These are phyloP conservation scores for Chaetophractus vellerosus DNA, from an alignment of 2,797 vertebrate genomes.

Conservation along the genomic window DNA sequence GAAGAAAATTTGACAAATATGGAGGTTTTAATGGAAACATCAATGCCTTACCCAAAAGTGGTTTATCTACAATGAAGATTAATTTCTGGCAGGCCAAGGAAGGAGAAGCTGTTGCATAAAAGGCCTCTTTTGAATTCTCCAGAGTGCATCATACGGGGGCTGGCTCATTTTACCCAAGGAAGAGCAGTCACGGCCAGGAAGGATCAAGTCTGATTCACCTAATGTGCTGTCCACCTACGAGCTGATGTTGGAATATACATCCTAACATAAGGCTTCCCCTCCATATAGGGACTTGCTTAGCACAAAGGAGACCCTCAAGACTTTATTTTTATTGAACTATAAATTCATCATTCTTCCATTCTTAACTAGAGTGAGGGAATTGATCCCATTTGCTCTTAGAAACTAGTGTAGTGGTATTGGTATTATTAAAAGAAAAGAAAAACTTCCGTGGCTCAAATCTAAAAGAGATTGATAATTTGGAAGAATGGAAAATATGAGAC, in stretches of 20 bases:
- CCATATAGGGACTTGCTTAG: not conserved
- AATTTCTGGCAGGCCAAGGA: not conserved
- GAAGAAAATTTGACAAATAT: not conserved
- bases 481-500: not conserved
- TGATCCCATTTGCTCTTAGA: not conserved
- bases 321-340: conserved; percentile 13
- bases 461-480: not conserved
- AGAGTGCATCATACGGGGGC: fast-evolving
- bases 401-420: not conserved
- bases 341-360: not conserved
- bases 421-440: not conserved
- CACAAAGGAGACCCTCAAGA: conserved; percentile 2
- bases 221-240: not conserved
- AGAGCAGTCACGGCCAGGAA: too few species aligned
- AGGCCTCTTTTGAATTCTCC: not conserved
- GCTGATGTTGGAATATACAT: too few species aligned
- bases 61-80: not conserved
- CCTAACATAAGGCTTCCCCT: not conserved
- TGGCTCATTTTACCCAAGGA: not conserved
- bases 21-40: not conserved
- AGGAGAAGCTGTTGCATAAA: not conserved
- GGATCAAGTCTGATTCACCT: fast-evolving
- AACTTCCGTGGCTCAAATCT: not conserved
- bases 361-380: not conserved
- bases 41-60: not conserved